These are phyloP conservation scores for Sinocyclocheilus anshuiensis DNA, from an alignment of 2,113 vertebrate species.

Conservation along the genomic window DNA sequence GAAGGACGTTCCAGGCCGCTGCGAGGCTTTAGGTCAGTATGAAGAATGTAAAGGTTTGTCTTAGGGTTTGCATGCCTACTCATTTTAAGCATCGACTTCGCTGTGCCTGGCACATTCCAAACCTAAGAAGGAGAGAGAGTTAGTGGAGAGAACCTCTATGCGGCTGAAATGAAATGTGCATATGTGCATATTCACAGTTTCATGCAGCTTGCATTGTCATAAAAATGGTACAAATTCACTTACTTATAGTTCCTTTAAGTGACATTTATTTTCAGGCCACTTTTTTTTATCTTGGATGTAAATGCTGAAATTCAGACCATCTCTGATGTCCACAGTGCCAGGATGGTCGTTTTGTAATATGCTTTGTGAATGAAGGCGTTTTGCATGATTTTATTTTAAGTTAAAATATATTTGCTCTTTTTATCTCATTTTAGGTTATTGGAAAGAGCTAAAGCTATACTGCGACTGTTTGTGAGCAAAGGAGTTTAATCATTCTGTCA, in stretches of 20 bases:
- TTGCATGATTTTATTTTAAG: too few relatives aligned
- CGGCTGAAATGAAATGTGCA: neutral
- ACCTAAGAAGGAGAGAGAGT: neutral
- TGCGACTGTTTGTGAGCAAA: too few relatives aligned
- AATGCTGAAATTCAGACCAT: neutral
- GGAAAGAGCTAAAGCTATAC: too few relatives aligned
- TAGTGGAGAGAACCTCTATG: neutral
- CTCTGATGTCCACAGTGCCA: too few relatives aligned
- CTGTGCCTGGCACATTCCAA: neutral
- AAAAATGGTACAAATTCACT: neutral
- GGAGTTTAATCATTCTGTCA: neutral
- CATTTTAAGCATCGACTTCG: neutral
- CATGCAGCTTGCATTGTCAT: neutral
- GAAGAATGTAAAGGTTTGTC: slow-evolving; percentile 13
- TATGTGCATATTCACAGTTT: neutral
- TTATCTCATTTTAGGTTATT: too few relatives aligned
- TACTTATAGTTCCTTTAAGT: neutral
- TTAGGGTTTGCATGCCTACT: slow-evolving; percentile 4
- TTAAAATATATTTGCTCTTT: too few relatives aligned
- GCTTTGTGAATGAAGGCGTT: too few relatives aligned
- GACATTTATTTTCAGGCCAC: neutral
- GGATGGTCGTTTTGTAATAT: too few relatives aligned
- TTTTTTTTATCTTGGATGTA: neutral
- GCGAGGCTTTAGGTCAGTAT: neutral
- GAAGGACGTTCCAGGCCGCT: slow-evolving; percentile 43